Base-by-base conservation (phyloP, 2,113 vertebrate genomes). In the Misgurnus anguillicaudatus region DNA sequence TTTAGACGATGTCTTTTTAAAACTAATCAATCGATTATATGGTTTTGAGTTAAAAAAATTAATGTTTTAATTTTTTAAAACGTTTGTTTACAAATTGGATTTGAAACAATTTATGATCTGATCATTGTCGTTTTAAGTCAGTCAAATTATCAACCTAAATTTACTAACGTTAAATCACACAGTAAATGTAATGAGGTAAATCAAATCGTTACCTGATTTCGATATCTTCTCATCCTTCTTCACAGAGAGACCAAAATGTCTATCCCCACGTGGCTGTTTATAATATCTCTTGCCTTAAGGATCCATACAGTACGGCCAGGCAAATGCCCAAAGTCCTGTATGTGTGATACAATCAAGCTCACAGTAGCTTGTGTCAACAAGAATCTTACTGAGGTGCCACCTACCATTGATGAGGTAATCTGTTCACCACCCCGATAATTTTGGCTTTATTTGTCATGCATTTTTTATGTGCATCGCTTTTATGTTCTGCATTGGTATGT, bases 291-390 rank as follows among this genome's bases (percentile, higher is more conserved):
- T 66, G 38, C 77, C 38, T 8, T 78, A 2, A 39, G 69, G 2
- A 5, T 85, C 75, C 85, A 85, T 41, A 48, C 70, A 4, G 80
- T 80, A 1, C 62, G 78, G 0, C 55, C 91, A 0, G 68, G 90
- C 16, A 91, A 84, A 83, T 99, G 97, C 79, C 96, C 96, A 0
- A 62, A 78, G 45, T 81, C 89, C 53, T 98, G 96, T 0, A 0
- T 95, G 47, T 98, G 97, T 0, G 94, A 98, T 90, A 95, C 94
- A 85, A 91, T 97, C 88, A 91, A 84, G 31, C 82, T 93, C 61
- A 92, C 92, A 0, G 93, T 97, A 8, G 81, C 90, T 81, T 98
- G 97, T 78, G 85, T 89, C 82, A 93, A 92, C 9, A 94, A 94
- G 88, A 97, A 94, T 88, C 86, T 98, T 67, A 95, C 87, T 0